These are phyloP conservation scores for Meriones psammophilus DNA, from an alignment of 2,797 vertebrate genomes.

Conservation along the genomic window DNA sequence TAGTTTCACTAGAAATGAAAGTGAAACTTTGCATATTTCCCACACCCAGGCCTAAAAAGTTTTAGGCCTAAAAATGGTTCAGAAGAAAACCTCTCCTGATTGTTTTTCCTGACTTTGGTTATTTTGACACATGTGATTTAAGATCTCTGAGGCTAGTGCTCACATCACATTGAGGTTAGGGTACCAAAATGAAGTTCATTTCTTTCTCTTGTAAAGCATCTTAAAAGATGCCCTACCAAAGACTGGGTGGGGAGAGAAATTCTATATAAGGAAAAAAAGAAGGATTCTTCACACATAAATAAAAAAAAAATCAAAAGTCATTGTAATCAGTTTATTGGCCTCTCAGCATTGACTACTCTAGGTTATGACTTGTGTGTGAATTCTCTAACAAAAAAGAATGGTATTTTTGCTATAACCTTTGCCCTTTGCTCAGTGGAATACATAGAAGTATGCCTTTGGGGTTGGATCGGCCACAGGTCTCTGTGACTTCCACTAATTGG, in stretches of 20 bases:
- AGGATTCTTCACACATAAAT: not conserved
- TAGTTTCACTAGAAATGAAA: constrained; percentile 69
- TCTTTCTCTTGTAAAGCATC: not conserved
- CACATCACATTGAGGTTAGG: not conserved
- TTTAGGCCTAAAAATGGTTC: not conserved
- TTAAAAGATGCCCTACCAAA: not conserved
- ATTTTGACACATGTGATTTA: not conserved
- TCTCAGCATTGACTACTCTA: not conserved
- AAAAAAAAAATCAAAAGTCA: not conserved
- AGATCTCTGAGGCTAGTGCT: not conserved
- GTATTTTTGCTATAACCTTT: not conserved
- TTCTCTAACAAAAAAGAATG: not conserved
- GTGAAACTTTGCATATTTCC: constrained; percentile 38
- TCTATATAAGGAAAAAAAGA: not conserved
- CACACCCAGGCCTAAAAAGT: not conserved
- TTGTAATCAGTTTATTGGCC: not conserved
- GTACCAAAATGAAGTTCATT: constrained; percentile 11
- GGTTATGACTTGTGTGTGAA: not conserved
- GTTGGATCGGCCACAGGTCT: not conserved
- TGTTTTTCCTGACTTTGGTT: constrained; percentile 6
- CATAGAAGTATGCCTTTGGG: not conserved
- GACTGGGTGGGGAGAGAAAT: not conserved
- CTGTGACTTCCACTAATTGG: not conserved
- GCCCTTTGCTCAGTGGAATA: not conserved
- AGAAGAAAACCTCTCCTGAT: not conserved